Conservation (phyloP, 92 coral and sea anemone genomes). For the Montipora capitata region DNA sequence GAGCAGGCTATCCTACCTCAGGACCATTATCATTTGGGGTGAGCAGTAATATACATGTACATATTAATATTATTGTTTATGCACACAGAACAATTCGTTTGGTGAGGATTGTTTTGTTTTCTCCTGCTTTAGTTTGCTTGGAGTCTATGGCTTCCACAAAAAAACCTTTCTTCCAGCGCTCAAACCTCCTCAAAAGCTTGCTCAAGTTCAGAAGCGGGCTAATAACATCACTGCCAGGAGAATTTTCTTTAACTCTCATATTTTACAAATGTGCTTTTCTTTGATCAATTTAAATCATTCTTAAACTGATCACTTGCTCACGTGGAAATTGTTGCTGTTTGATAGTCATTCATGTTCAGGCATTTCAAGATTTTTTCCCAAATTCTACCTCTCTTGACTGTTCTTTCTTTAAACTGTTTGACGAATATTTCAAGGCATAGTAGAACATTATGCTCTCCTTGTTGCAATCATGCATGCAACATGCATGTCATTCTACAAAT, state of each 20-base stretch:
- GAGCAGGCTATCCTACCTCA: conserved; percentile 48
- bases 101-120: background rate
- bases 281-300: conserved; percentile 4
- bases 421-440: no score
- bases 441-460: no score
- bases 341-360: background rate
- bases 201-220: conserved; percentile 60
- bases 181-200: conserved; percentile 50
- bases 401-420: background rate
- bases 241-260: conserved; percentile 54
- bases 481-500: no score
- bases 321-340: conserved; percentile 37
- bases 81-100: no score
- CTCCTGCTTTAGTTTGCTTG: conserved; percentile 22
- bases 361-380: conserved; percentile 54
- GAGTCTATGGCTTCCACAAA: background rate
- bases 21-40: conserved; percentile 77
- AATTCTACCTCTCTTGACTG: conserved; percentile 27
- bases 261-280: conserved; percentile 37
- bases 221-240: conserved; percentile 59
- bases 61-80: no score
- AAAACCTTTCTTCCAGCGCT: background rate
- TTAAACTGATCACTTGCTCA: conserved; percentile 34
- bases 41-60: background rate
- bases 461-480: no score